Base-by-base conservation (phyloP, 1,140 invertebrate species). In the Sitophilus oryzae region DNA sequence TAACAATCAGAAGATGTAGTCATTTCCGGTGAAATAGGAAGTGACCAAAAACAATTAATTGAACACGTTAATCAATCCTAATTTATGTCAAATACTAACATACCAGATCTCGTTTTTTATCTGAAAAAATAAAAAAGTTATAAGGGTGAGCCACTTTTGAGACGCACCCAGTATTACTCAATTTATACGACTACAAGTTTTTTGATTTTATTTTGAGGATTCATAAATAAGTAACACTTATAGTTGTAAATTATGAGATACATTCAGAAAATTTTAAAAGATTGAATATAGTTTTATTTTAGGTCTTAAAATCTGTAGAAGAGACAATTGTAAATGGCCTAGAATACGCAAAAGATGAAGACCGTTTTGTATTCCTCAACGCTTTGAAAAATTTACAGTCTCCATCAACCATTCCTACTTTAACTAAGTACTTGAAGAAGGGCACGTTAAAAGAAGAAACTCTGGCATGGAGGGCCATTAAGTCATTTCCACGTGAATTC, bases 351-450 rank as follows among this genome's bases (percentile, higher is more conserved):
- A 72, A 73, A 18, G 73, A 75, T 1, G 76, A 78, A 47, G 84
- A 81, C 65, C 73, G 77, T 53, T 65, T 77, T n/a, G 74, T 78
- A 42, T 85, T 81, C 55, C 72, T 89, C 1, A 73, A 83, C 50
- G 80, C 80, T 1, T 65, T 89, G 11, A 81, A 82, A 63, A 89
- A 88, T 71, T 72, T 89, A 0, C 74, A 73, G 52, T 76, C 77
- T 46, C 70, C 75, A 16, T 65, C 67, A 1, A 79, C 82, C 0
- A 71, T 86, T n/a, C 76, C 78, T 21, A 67, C 71, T 0, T 66
- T 90, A 6, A 60, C 88, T 9, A 65, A 76, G 25, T 56, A 60
- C n/a, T 59, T 68, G 8, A 63, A 72, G 25, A 74, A 75, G 6
- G 73, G 77, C 4, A 74, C 73, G 1, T 69, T 72, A 49, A 73